Conservation (phyloP, 2,888 invertebrate genomes). For the Pammene fasciana region DNA sequence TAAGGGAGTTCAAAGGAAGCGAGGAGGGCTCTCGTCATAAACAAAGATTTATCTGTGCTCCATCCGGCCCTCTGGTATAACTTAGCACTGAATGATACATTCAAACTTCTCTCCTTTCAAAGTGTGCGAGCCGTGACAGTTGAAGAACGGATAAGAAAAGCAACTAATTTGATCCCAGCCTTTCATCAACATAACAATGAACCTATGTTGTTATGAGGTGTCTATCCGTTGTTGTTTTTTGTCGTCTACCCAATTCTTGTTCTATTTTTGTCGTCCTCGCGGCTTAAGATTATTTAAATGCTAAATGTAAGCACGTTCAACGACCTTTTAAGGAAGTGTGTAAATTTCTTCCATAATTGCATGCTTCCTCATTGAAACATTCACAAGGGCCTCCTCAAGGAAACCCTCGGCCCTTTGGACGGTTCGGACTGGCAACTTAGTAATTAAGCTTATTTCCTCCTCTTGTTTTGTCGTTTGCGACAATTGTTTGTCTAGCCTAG, state of each 20-base stretch:
- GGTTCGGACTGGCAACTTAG: slow-evolving; percentile 72
- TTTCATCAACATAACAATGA: slow-evolving; percentile 49
- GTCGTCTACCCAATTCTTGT: slow-evolving; percentile 22
- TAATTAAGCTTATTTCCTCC: slow-evolving; percentile 80
- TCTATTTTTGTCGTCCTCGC: slow-evolving; percentile 22
- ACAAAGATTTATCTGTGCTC: slow-evolving; percentile 49
- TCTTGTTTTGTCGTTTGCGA: slow-evolving; percentile 70
- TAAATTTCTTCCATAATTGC: slow-evolving; percentile 74
- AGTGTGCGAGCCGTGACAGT: slow-evolving; percentile 52
- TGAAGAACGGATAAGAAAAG: slow-evolving; percentile 52
- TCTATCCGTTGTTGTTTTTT: slow-evolving; percentile 48
- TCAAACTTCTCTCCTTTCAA: slow-evolving; percentile 52
- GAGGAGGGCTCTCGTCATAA: slow-evolving; percentile 48
- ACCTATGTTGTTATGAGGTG: slow-evolving; percentile 45
- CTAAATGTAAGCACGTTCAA: slow-evolving; percentile 28
- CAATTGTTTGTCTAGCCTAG: slow-evolving; percentile 62
- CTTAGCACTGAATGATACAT: slow-evolving; percentile 45
- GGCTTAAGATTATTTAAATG: slow-evolving; percentile 7
- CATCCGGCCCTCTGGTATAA: slow-evolving; percentile 43
- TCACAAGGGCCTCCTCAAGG: slow-evolving; percentile 71
- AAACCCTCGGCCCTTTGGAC: slow-evolving; percentile 63
- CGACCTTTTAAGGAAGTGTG: slow-evolving; percentile 61
- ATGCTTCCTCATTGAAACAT: slow-evolving; percentile 72
- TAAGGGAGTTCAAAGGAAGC: slow-evolving; percentile 42
- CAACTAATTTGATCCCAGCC: slow-evolving; percentile 54